phyloP scores from a whole-genome alignment of 1,140 invertebrate genomes.

The Brachionus koreanus region DNA sequence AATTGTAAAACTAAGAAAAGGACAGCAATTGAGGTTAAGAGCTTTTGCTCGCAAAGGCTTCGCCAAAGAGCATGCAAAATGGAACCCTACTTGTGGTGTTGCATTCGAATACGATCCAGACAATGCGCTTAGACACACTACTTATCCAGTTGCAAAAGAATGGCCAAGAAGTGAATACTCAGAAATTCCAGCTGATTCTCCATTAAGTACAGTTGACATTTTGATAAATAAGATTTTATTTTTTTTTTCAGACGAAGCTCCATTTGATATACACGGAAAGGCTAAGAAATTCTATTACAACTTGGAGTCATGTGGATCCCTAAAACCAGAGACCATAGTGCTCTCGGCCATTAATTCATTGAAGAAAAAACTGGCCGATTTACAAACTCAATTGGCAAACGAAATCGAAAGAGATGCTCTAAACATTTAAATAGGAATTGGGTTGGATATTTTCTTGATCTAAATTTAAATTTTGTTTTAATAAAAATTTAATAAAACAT shows the following conservation, averaged over 20 bases:
- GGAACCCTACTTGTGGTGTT: conserved; percentile 97
- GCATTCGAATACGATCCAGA: conserved; percentile 99
- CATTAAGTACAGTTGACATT: not conserved
- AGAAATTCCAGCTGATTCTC: not conserved
- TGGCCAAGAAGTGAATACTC: conserved; percentile 64
- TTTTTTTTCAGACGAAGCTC: conserved; percentile 66
- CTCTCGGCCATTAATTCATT: conserved; percentile 84
- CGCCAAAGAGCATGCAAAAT: conserved; percentile 99
- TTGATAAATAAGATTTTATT: not conserved
- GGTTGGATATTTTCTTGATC: not conserved
- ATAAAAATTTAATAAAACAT: not conserved
- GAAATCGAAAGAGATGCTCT: conserved; percentile 40
- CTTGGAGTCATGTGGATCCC: conserved; percentile 86
- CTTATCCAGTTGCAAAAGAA: conserved; percentile 94
- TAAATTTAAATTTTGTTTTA: not conserved
- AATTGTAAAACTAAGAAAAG: conserved; percentile 94
- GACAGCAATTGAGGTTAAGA: conserved; percentile 88
- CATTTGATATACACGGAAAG: conserved; percentile 85
- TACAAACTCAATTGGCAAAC: conserved; percentile 68
- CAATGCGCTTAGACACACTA: conserved; percentile 90
- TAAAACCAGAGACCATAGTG: conserved; percentile 94
- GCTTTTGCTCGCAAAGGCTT: conserved; percentile 94
- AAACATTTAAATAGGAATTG: not conserved
- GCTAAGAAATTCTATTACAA: conserved; percentile 97
- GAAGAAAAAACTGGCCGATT: conserved; percentile 90